phyloP scores from a whole-genome alignment of 2,113 vertebrate species.

The Microtus richardsoni region DNA sequence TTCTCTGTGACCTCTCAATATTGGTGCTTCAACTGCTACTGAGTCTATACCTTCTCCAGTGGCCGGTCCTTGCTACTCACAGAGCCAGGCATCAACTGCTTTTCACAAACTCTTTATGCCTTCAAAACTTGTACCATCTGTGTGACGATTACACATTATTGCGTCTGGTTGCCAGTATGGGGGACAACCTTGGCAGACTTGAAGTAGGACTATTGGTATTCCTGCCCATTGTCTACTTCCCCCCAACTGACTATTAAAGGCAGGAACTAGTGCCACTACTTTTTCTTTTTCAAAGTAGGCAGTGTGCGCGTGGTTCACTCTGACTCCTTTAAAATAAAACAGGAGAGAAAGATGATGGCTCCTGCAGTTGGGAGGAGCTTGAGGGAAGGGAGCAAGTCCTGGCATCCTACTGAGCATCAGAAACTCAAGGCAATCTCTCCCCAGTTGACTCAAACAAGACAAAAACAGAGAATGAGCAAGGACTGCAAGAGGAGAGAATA shows the following conservation, averaged over 20 bases:
- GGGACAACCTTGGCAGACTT: background rate
- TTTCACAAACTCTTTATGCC: background rate
- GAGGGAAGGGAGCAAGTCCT: background rate
- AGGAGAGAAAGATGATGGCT: background rate
- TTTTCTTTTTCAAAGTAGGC: constrained; percentile 18
- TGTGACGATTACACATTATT: background rate
- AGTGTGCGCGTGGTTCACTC: background rate
- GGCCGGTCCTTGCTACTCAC: background rate
- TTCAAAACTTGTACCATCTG: background rate
- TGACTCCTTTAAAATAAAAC: background rate
- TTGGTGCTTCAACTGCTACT: background rate
- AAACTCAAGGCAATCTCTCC: background rate
- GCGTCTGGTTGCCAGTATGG: background rate
- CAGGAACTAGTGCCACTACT: background rate
- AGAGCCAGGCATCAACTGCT: background rate
- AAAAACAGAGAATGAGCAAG: background rate
- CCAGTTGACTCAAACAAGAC: background rate
- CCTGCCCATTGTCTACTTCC: background rate
- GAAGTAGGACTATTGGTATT: no score
- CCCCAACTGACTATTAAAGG: background rate
- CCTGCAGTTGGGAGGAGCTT: background rate
- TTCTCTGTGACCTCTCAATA: background rate
- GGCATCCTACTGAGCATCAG: accelerated
- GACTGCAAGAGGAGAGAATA: background rate
- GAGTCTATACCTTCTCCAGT: background rate